Percentiles rank a stretch among this genome's conserved stretches.
Evolutionary conservation across 1,140 invertebrate species (phyloP).

Genomic region (Asbolus verrucosus): DNA sequence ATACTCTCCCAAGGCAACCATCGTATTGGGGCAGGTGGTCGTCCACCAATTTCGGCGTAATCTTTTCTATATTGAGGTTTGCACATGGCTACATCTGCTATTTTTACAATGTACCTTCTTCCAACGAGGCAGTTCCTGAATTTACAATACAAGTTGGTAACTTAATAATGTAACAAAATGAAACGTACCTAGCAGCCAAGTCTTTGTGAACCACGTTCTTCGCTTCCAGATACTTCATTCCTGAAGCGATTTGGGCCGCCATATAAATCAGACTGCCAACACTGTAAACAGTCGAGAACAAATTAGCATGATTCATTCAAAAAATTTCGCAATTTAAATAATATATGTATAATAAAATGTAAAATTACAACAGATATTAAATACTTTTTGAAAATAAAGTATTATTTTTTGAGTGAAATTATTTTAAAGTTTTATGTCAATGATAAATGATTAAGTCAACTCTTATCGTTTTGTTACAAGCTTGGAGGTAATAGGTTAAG

Average conservation of each 20-base stretch:
- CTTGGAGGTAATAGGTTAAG: no score
- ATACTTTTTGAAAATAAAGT: no score
- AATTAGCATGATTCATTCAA: no score
- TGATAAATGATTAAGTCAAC: no score
- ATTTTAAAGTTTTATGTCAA: no score
- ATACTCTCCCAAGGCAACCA: slow-evolving; percentile 92
- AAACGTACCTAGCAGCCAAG: slow-evolving; percentile 77
- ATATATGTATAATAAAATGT: not conserved
- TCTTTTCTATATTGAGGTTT: slow-evolving; percentile 84
- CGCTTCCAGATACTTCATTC: slow-evolving; percentile 87
- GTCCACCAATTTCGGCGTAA: slow-evolving; percentile 85
- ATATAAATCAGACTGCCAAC: slow-evolving; percentile 85
- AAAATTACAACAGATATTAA: no score
- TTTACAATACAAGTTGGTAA: slow-evolving; percentile 41
- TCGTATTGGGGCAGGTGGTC: slow-evolving; percentile 83
- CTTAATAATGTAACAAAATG: slow-evolving; percentile 4
- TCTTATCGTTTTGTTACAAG: no score
- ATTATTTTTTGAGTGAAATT: no score
- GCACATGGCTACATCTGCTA: slow-evolving; percentile 91
- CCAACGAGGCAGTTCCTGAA: slow-evolving; percentile 88
- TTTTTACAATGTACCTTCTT: slow-evolving; percentile 83
- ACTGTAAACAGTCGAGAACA: no score
- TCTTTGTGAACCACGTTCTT: slow-evolving; percentile 83
- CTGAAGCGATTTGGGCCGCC: slow-evolving; percentile 86
- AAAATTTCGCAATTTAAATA: no score